Evolutionary conservation across 2,797 vertebrate genomes (phyloP).

Genomic region (Anabacerthia variegaticeps): DNA sequence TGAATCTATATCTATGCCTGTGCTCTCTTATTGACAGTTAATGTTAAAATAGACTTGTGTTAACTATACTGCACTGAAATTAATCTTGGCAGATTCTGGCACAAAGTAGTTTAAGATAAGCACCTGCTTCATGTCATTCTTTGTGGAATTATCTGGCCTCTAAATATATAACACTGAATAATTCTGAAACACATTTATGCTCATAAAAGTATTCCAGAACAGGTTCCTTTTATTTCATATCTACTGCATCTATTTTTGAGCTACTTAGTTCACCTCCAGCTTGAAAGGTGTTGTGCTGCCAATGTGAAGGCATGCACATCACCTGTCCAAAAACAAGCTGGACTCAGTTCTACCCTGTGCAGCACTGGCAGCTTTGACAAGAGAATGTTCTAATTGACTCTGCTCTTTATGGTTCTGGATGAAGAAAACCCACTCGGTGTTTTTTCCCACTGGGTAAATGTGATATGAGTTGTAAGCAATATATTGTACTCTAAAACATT

Average conservation of each 20-base stretch:
- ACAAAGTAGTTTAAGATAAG: not conserved
- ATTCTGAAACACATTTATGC: not conserved
- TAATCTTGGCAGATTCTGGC: conserved; percentile 10
- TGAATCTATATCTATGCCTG: not conserved
- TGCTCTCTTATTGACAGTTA: not conserved
- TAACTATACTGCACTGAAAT: conserved; percentile 9
- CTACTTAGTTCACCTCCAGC: not conserved
- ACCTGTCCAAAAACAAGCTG: not conserved
- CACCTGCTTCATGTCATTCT: not conserved
- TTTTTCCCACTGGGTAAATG: not conserved
- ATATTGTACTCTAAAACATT: not conserved
- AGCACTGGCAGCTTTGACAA: conserved; percentile 13
- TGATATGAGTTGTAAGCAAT: not conserved
- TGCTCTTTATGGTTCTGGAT: not conserved
- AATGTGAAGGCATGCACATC: not conserved
- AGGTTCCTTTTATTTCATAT: not conserved
- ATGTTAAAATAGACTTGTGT: conserved; percentile 18
- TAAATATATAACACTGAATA: not conserved
- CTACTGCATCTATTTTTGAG: not conserved
- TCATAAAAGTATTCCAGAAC: not conserved
- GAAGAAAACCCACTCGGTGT: not conserved
- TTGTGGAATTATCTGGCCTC: not conserved
- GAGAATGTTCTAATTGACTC: not conserved
- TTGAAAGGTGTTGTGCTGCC: not conserved
- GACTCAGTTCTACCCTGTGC: not conserved